Base-by-base conservation (phyloP, 1,140 invertebrate genomes). In the Patella vulgata region DNA sequence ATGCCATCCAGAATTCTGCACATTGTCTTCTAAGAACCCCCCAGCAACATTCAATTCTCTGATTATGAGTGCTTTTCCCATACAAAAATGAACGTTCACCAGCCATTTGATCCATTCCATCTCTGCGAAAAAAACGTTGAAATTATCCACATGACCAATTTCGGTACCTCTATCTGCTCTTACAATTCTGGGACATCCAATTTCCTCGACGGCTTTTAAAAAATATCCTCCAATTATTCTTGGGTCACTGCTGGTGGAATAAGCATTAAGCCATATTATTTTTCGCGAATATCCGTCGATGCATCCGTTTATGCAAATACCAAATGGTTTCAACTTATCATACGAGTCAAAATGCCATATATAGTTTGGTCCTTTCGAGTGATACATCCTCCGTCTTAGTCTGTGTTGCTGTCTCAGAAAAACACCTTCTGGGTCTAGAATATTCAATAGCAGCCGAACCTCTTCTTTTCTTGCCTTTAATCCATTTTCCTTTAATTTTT, bases 301-400 rank as follows among this genome's bases (percentile, higher is more conserved):
- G 36, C 68, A 73, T 12, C 73, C 78, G 61, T 74, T 57, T 19
- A 82, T 74, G 17, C 63, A 65, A 23, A 82, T 62, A 4, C 80
- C 80, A 60, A 62, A 82, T 27, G 67, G 68, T 59, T 80, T 81
- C 0, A 81, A 58, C 64, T 81, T 79, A 50, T 81, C 80, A 64
- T 78, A 75, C 0, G 63, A 68, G 66, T 82, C 77, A 1, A 78
- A 53, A 63, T 82, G 79, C 78, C 79, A 81, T 0, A 72, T 5
- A 63, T 52, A 66, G 57, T 77, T 77, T 58, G 77, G 77, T 8
- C 78, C 77, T 50, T 33, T 56, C 14, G 19, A 46, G 19, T 42
- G 43, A 50, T 77, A 80, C 19, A 33, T 5, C 25, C 79, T 50
- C 55, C 71, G 40, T 31, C 30, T 63, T n/a, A 70, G 55, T 1